These are phyloP conservation scores for Pilophorus perplexus DNA, from an alignment of 2,888 invertebrate genomes.

Conservation along the genomic window DNA sequence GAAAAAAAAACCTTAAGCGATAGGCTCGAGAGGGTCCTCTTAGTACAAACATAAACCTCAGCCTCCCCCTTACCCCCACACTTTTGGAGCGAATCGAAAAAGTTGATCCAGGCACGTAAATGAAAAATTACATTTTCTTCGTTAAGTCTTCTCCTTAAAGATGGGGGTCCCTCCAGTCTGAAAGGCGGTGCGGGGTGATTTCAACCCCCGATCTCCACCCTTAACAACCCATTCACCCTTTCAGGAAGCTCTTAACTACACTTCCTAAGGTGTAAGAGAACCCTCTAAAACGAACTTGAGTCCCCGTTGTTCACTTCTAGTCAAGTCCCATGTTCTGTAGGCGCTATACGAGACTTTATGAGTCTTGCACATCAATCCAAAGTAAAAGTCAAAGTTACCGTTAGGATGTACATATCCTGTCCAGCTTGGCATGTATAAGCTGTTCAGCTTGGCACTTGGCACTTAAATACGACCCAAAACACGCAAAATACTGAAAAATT, in stretches of 20 bases:
- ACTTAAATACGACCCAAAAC: too few relatives aligned
- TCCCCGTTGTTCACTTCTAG: too few relatives aligned
- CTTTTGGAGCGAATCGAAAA: constrained; percentile 46
- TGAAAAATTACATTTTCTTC: constrained; percentile 49
- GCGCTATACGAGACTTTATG: too few relatives aligned
- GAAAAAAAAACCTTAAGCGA: background rate
- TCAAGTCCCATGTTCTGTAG: too few relatives aligned
- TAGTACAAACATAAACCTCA: constrained; percentile 45
- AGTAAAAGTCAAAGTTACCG: too few relatives aligned
- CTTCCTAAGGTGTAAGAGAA: too few relatives aligned
- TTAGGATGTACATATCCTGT: too few relatives aligned
- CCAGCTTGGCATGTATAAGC: too few relatives aligned
- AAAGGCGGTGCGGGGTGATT: background rate
- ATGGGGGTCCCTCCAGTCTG: background rate
- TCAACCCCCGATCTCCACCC: background rate
- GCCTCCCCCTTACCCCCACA: background rate
- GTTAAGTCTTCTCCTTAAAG: constrained; percentile 44
- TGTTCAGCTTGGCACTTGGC: too few relatives aligned
- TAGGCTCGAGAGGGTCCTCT: constrained; percentile 23
- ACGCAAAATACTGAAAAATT: too few relatives aligned
- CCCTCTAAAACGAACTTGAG: too few relatives aligned
- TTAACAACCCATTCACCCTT: background rate
- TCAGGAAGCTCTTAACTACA: background rate
- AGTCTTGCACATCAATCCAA: too few relatives aligned
- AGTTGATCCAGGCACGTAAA: constrained; percentile 49